Conservation (phyloP, 2,888 invertebrate genomes). For the Gasteruption jaculator region DNA sequence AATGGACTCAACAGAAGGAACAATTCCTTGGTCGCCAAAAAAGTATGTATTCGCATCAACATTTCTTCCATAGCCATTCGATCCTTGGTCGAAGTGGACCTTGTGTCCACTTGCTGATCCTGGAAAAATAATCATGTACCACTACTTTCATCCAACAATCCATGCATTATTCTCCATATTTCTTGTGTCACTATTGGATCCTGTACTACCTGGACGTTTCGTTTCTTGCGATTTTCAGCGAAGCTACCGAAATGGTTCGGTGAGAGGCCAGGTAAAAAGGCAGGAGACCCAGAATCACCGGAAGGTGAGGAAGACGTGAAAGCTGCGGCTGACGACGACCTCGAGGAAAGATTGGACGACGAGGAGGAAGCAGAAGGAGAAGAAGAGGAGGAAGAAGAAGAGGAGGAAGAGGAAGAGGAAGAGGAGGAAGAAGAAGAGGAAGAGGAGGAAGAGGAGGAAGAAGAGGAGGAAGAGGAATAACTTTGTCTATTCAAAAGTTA, state of each 20-base stretch:
- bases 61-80: slow-evolving; percentile 4
- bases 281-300: slow-evolving; percentile 83
- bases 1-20: slow-evolving; percentile 82
- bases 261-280: slow-evolving; percentile 89
- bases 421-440: slow-evolving; percentile 46
- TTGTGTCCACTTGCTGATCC: too few species aligned
- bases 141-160: slow-evolving; percentile 9
- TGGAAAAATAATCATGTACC: too few species aligned
- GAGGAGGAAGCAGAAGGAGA: slow-evolving; percentile 72
- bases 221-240: too few species aligned
- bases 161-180: slow-evolving; percentile 4
- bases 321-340: slow-evolving; percentile 69
- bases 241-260: slow-evolving; percentile 95
- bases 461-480: slow-evolving; percentile 43
- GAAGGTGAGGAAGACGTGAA: slow-evolving; percentile 87
- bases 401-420: slow-evolving; percentile 56
- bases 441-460: slow-evolving; percentile 47
- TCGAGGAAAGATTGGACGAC: slow-evolving; percentile 63
- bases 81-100: too few species aligned
- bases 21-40: slow-evolving; percentile 87
- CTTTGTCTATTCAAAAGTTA: too few species aligned
- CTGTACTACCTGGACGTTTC: too few species aligned
- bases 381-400: slow-evolving; percentile 67
- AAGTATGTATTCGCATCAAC: slow-evolving; percentile 61
- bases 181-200: too few species aligned